Percentiles rank a stretch among this genome's conserved stretches.
phyloP scores from a whole-genome alignment of 2,113 vertebrate genomes.

The Gracilinanus agilis region DNA sequence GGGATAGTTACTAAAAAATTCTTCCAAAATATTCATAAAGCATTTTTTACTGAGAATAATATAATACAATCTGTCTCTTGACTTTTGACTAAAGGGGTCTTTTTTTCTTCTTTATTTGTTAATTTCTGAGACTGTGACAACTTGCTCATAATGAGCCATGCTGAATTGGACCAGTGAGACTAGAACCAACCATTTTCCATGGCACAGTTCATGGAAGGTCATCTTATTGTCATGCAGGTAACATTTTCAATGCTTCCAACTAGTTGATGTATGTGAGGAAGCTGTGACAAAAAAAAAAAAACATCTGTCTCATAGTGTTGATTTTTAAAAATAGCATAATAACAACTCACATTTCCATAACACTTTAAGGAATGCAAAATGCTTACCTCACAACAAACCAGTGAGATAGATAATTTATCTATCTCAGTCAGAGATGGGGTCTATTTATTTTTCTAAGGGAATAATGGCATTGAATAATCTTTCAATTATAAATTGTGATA shows the following conservation, averaged over 20 bases:
- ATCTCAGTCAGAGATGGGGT: neutral
- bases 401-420: neutral
- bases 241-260: neutral
- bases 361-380: neutral
- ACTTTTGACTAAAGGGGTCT: conserved; percentile 4
- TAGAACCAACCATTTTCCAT: neutral
- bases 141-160: neutral
- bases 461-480: neutral
- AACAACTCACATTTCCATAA: neutral
- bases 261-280: neutral
- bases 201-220: neutral
- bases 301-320: neutral
- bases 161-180: neutral
- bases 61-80: conserved; percentile 4
- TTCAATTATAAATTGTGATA: neutral
- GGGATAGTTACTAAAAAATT: neutral
- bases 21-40: conserved; percentile 2
- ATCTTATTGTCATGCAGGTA: neutral
- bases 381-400: neutral
- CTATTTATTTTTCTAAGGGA: neutral
- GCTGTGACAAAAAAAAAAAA: neutral
- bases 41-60: neutral
- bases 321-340: neutral
- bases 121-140: neutral
- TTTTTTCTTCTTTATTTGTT: neutral